Percentiles rank a stretch among this genome's conserved stretches.
phyloP scores from a whole-genome alignment of 2,797 vertebrate genomes.

The Centropyge bicolor region DNA sequence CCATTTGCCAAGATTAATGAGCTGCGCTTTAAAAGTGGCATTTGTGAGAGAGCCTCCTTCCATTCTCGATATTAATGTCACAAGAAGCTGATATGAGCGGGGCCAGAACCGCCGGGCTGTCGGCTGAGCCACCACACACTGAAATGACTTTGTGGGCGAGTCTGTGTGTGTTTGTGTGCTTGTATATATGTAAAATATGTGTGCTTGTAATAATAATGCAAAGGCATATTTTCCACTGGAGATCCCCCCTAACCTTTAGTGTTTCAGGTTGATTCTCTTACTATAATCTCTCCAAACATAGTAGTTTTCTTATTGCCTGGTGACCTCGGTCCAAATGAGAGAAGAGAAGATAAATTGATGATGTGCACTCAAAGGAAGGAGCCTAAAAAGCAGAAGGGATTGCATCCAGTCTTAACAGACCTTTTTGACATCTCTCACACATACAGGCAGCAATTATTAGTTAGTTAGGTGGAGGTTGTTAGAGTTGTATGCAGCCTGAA shows the following conservation, averaged over 20 bases:
- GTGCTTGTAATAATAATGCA: constrained; percentile 21
- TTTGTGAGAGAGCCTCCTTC: constrained; percentile 60
- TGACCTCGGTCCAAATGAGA: neutral
- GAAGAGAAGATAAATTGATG: neutral
- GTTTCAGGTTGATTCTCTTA: neutral
- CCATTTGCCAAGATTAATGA: constrained; percentile 78
- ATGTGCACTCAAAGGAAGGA: neutral
- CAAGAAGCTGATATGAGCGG: constrained; percentile 49
- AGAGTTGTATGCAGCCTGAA: neutral
- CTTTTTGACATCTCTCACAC: neutral
- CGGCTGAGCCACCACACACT: constrained; percentile 11
- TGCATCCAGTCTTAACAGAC: too few species aligned
- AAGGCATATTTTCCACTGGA: neutral
- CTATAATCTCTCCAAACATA: neutral
- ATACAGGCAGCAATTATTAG: neutral
- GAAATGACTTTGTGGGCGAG: neutral
- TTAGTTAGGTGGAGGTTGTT: neutral
- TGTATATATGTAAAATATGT: neutral
- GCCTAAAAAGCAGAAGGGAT: neutral
- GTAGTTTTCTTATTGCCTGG: neutral
- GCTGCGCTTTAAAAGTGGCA: constrained; percentile 61
- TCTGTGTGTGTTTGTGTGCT: neutral
- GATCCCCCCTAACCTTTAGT: neutral
- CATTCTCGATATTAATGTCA: constrained; percentile 75
- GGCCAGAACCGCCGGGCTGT: constrained; percentile 17